Percentiles rank a stretch among this genome's conserved stretches.
phyloP scores from a whole-genome alignment of 2,888 invertebrate genomes.

The Perizoma flavofasciatum region DNA sequence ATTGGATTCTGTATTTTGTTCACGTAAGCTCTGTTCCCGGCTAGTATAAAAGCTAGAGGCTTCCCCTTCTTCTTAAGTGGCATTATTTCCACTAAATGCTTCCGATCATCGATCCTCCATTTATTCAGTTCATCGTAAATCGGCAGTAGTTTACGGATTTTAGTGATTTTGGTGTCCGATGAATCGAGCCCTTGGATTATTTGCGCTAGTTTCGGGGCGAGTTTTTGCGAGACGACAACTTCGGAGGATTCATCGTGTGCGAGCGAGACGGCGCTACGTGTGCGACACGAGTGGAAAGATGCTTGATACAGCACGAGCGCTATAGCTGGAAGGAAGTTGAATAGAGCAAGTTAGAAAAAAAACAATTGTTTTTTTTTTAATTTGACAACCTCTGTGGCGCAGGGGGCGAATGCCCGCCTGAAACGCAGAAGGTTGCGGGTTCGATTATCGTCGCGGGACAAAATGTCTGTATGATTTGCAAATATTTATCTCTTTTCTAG shows the following conservation, averaged over 20 bases:
- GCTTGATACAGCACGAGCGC: conserved; percentile 16
- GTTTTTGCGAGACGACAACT: conserved; percentile 1
- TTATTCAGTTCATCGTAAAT: conserved; percentile 14
- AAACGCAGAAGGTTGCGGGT: too few species aligned
- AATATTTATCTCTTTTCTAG: too few species aligned
- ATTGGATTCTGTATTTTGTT: conserved; percentile 2
- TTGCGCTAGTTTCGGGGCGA: conserved; percentile 7
- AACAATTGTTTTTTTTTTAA: too few species aligned
- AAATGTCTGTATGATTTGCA: too few species aligned
- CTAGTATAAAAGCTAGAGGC: conserved; percentile 17
- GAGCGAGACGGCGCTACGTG: conserved; percentile 7
- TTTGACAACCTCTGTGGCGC: too few species aligned
- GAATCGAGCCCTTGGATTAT: conserved; percentile 17
- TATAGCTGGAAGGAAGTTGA: conserved; percentile 6
- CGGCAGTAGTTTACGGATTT: conserved; percentile 18
- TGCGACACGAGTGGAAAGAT: conserved; percentile 19
- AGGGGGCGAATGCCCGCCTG: too few species aligned
- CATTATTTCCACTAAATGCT: conserved; percentile 12
- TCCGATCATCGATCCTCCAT: conserved; percentile 10
- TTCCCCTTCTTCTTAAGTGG: conserved; percentile 16
- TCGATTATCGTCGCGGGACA: too few species aligned
- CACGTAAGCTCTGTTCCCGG: background rate
- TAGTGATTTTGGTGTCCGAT: conserved; percentile 14
- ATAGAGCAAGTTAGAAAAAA: background rate
- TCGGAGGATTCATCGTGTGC: conserved; percentile 5